phyloP scores from a whole-genome alignment of 2,888 invertebrate genomes.

The Rhagium mordax region DNA sequence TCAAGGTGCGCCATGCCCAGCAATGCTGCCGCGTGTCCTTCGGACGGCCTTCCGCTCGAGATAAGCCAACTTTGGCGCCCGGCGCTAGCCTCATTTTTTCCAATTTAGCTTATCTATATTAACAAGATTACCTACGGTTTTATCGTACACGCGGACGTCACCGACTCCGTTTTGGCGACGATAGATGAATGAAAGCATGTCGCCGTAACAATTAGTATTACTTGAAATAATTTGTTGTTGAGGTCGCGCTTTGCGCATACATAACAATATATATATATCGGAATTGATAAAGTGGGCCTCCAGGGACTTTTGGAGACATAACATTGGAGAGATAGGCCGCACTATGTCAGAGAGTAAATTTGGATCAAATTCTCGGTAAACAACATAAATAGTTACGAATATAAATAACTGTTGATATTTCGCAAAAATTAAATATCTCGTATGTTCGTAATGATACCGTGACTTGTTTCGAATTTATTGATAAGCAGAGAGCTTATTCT shows the following conservation, averaged over 20 bases:
- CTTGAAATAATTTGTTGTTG: background rate
- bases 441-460: too few species aligned
- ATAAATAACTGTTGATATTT: too few species aligned
- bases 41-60: slow-evolving; percentile 62
- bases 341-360: background rate
- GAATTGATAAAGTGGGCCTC: background rate
- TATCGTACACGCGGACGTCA: slow-evolving; percentile 29
- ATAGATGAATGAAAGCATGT: slow-evolving; percentile 25
- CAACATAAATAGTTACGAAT: background rate
- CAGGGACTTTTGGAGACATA: slow-evolving; percentile 8
- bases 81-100: slow-evolving; percentile 43
- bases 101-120: slow-evolving; percentile 47
- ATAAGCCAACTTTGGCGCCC: slow-evolving; percentile 51
- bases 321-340: background rate
- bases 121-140: slow-evolving; percentile 34
- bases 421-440: too few species aligned
- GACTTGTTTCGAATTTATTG: too few species aligned
- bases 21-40: slow-evolving; percentile 55
- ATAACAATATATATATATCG: background rate
- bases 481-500: too few species aligned
- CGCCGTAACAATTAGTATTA: background rate
- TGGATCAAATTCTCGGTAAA: background rate
- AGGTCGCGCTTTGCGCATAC: too few species aligned
- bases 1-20: slow-evolving; percentile 52
- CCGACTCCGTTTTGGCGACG: slow-evolving; percentile 30